Base-by-base conservation (phyloP, 2,113 vertebrate species). In the Aegotheles bennettii region DNA sequence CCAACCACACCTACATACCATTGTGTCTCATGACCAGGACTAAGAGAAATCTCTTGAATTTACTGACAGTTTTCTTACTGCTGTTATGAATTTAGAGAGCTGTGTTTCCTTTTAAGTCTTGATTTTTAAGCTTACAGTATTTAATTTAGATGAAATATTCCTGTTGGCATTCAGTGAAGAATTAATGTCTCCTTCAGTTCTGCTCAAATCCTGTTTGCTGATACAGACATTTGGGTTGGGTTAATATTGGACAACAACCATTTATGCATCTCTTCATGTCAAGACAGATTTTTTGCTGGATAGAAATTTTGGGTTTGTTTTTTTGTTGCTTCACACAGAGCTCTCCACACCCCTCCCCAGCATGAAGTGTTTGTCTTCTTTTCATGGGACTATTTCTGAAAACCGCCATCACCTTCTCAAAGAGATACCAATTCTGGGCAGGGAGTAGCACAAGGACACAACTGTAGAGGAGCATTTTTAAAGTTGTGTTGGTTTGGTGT, bases 1-100 rank as follows among this genome's bases (percentile, higher is more conserved):
- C 24, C 31, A 83, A 2, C 28, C 43, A 28, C 9, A 29, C 0
- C 0, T 5, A 28, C 24, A 6, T 73, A 51, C 28, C 7, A 3
- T 20, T 67, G 38, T 33, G 16, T 29, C 33, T 60, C 38, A 25
- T 76, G 67, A 81, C 35, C 20, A 29, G 0, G 8, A 36, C 3
- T 84, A 38, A 68, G 11, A 74, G 69, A 65, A 84, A 18, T 70
- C 1, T 69, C n/a, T 60, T 40, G 8, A 45, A 75, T 80, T 80
- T 80, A 35, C 35, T 54, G 29, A 7, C 10, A 19, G 29, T 84
- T 75, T 57, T 73, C 71, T 56, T 45, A 50, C 13, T 45, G 5
- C 24, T 71, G 10, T 45, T 89, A 23, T 60, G 63, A 84, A 68
- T 54, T 25, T 31, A 28, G 63, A 77, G 21, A 57, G 11, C 14